phyloP scores from a whole-genome alignment of 2,888 invertebrate species.

The Malthinus seriepunctatus region DNA sequence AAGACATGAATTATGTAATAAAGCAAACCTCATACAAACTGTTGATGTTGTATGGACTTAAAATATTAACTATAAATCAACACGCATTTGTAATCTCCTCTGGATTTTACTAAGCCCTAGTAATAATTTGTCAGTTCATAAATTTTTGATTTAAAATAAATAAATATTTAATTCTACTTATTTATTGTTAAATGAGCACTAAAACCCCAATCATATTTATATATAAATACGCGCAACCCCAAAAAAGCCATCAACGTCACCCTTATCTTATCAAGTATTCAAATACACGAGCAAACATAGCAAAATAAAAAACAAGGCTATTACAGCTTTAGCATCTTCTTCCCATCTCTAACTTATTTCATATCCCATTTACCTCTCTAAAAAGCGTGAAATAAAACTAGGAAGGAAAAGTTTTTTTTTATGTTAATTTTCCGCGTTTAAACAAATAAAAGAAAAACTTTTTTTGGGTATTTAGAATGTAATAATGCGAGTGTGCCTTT shows the following conservation, averaged over 20 bases:
- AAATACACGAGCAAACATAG: slow-evolving; percentile 38
- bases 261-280: slow-evolving; percentile 43
- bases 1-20: too few relatives aligned
- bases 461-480: slow-evolving; percentile 36
- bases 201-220: slow-evolving; percentile 25
- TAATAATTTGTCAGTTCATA: too few relatives aligned
- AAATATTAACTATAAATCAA: too few relatives aligned
- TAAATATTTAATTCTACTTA: slow-evolving; percentile 10
- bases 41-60: too few relatives aligned
- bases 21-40: too few relatives aligned
- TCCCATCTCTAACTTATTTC: slow-evolving; percentile 41
- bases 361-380: slow-evolving; percentile 46
- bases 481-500: slow-evolving; percentile 35
- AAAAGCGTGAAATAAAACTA: slow-evolving; percentile 45
- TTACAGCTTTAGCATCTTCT: slow-evolving; percentile 39
- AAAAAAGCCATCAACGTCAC: slow-evolving; percentile 28
- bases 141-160: not conserved
- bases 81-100: too few relatives aligned
- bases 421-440: not conserved
- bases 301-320: slow-evolving; percentile 38
- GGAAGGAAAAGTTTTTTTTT: not conserved
- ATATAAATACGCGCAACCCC: slow-evolving; percentile 9
- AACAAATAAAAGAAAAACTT: not conserved
- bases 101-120: too few relatives aligned
- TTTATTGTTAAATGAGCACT: slow-evolving; percentile 23